These are phyloP conservation scores for Centropyge bicolor DNA, from an alignment of 2,797 vertebrate genomes.

Conservation along the genomic window DNA sequence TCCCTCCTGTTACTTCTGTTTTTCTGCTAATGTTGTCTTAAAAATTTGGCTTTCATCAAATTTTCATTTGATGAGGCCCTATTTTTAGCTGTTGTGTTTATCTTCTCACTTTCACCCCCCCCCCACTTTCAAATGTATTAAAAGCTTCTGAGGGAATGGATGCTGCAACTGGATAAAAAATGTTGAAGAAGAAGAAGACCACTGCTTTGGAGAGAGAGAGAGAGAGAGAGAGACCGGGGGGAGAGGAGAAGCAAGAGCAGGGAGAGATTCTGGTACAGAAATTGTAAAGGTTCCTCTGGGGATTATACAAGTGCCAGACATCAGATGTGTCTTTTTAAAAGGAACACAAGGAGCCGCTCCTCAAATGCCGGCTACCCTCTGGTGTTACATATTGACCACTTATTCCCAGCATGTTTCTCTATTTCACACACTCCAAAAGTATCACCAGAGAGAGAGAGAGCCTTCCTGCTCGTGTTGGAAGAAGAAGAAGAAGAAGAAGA, in stretches of 20 bases:
- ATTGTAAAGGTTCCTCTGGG: constrained; percentile 53
- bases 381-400: constrained; percentile 54
- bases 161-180: constrained; percentile 35
- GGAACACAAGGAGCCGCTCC: constrained; percentile 44
- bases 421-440: constrained; percentile 23
- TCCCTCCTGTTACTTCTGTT: constrained; percentile 47
- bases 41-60: constrained; percentile 58
- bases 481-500: constrained; percentile 4
- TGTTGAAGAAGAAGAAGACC: constrained; percentile 15
- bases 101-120: constrained; percentile 53
- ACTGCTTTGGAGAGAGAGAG: constrained; percentile 24
- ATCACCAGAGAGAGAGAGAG: constrained; percentile 13
- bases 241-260: not conserved
- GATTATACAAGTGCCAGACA: constrained; percentile 60
- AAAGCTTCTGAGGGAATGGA: constrained; percentile 45
- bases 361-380: constrained; percentile 38
- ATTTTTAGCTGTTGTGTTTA: constrained; percentile 72
- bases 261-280: constrained; percentile 23
- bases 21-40: constrained; percentile 56
- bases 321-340: constrained; percentile 62
- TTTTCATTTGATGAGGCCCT: constrained; percentile 64
- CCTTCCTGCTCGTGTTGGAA: not conserved
- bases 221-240: constrained; percentile 14
- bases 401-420: constrained; percentile 40
- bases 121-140: constrained; percentile 42